Evolutionary conservation across 2,888 invertebrate genomes (phyloP).

Genomic region (Halictus quadricinctus): DNA sequence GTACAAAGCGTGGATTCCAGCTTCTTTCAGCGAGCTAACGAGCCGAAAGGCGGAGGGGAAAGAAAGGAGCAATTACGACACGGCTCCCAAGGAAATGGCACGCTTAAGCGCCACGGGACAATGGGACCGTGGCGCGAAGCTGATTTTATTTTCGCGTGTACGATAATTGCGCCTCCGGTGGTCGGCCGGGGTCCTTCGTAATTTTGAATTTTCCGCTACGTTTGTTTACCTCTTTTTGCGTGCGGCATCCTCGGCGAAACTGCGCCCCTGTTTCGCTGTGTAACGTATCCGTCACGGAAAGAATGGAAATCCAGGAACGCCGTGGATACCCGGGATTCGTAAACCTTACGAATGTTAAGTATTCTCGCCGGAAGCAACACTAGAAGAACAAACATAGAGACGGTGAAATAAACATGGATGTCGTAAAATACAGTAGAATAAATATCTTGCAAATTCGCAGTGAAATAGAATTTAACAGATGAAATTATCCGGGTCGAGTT

Average conservation of each 20-base stretch:
- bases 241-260: neutral
- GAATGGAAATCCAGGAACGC: neutral
- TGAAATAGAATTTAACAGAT: neutral
- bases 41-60: slow-evolving; percentile 64
- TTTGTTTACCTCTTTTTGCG: slow-evolving; percentile 36
- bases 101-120: slow-evolving; percentile 63
- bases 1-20: slow-evolving; percentile 70
- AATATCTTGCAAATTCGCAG: neutral
- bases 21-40: slow-evolving; percentile 71
- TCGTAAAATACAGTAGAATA: neutral
- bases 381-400: too few species aligned
- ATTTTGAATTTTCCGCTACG: slow-evolving; percentile 48
- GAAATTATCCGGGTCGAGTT: neutral
- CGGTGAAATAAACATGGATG: neutral
- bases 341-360: too few species aligned
- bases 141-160: slow-evolving; percentile 67
- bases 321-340: neutral
- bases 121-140: slow-evolving; percentile 54
- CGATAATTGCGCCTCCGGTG: slow-evolving; percentile 47
- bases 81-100: slow-evolving; percentile 68
- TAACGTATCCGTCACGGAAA: neutral
- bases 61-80: slow-evolving; percentile 69
- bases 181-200: slow-evolving; percentile 9
- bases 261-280: neutral
- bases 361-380: too few species aligned